phyloP scores from a whole-genome alignment of 2,797 vertebrate species.

The Adrianichthys oophorus region DNA sequence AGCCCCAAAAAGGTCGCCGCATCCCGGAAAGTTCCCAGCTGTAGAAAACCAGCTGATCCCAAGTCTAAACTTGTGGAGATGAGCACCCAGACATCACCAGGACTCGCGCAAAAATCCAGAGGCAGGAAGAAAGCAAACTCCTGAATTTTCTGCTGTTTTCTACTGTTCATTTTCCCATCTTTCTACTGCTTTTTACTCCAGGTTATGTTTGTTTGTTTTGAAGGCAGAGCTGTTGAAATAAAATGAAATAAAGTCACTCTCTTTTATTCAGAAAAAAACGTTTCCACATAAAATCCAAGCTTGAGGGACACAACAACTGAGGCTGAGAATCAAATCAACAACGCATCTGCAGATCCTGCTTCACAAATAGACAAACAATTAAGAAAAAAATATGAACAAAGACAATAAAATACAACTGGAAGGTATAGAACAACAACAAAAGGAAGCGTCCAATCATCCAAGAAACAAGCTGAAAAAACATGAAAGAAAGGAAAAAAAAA shows the following conservation, averaged over 20 bases:
- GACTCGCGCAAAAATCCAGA: constrained; percentile 35
- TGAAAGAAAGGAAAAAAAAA: background rate
- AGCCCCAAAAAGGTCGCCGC: constrained; percentile 22
- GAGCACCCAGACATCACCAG: constrained; percentile 51
- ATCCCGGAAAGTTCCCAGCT: constrained; percentile 24
- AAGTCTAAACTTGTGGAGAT: constrained; percentile 35
- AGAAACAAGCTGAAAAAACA: background rate
- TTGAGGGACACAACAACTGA: no score
- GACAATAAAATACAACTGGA: background rate
- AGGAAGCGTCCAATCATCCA: background rate
- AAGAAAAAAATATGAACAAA: no score
- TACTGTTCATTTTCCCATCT: constrained; percentile 29
- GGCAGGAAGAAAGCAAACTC: constrained; percentile 56
- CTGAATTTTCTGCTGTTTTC: constrained; percentile 10
- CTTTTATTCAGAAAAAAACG: background rate
- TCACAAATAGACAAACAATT: no score
- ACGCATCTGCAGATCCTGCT: no score
- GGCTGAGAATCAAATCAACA: no score
- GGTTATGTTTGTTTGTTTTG: background rate
- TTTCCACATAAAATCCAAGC: background rate
- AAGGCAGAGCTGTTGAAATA: background rate
- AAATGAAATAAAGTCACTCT: background rate
- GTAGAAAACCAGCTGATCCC: constrained; percentile 17
- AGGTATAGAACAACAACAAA: background rate
- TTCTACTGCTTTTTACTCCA: background rate